Evolutionary conservation across 2,797 vertebrate genomes (phyloP).

Genomic region (Cryptoblepharus egeriae): DNA sequence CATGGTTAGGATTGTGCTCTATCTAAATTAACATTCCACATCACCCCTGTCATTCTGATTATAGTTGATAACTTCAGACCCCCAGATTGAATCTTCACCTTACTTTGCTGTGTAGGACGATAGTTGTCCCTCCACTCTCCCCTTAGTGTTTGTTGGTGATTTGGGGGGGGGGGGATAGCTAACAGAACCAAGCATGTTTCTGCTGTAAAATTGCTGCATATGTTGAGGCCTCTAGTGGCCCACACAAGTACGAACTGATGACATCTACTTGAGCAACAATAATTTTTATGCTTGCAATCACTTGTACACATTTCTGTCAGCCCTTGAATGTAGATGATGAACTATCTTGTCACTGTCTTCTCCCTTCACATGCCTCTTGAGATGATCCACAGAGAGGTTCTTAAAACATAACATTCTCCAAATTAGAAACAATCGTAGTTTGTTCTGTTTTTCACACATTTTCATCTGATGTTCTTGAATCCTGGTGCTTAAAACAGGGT

Average conservation of each 20-base stretch:
- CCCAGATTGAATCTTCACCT: not conserved
- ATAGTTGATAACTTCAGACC: too few relatives aligned
- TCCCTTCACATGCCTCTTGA: not conserved
- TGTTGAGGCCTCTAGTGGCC: not conserved
- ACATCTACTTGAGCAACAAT: not conserved
- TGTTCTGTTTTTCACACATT: not conserved
- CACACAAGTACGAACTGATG: not conserved
- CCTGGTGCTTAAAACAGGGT: not conserved
- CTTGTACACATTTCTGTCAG: not conserved
- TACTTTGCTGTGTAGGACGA: not conserved
- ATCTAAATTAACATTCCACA: not conserved
- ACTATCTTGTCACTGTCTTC: not conserved
- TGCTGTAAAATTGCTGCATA: too few relatives aligned
- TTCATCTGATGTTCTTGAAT: not conserved
- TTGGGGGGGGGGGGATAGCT: too few relatives aligned
- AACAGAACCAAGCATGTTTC: too few relatives aligned
- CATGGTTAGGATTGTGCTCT: too few relatives aligned
- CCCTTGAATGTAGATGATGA: not conserved
- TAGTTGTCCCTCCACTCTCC: too few relatives aligned
- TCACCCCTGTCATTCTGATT: too few relatives aligned
- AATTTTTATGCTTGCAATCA: not conserved
- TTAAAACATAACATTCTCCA: not conserved
- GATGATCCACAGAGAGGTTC: not conserved
- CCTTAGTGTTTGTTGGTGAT: too few relatives aligned
- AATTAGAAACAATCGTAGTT: not conserved